phyloP scores from a whole-genome alignment of 1,140 invertebrate genomes.

The Sinonovacula constricta region DNA sequence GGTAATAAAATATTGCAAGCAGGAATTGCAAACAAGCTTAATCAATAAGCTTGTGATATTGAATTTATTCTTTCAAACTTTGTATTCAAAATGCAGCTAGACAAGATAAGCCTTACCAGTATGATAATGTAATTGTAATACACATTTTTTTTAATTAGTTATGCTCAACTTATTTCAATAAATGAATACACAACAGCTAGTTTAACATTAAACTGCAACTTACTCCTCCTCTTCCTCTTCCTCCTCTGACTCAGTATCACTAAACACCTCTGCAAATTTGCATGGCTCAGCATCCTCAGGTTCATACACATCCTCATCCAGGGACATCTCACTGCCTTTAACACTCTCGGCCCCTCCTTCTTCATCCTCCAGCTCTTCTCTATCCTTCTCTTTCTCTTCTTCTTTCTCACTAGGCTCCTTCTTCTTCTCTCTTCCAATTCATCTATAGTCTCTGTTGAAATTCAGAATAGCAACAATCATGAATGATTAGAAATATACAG shows the following conservation, averaged over 20 bases:
- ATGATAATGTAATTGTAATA: too few species aligned
- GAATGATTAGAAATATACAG: too few species aligned
- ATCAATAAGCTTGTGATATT: too few species aligned
- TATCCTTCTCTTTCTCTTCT: conserved; percentile 50
- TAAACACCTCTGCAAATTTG: conserved; percentile 64
- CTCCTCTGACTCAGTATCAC: conserved; percentile 65
- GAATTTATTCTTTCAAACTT: too few species aligned
- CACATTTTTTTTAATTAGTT: too few species aligned
- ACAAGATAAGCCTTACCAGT: too few species aligned
- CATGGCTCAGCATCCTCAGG: conserved; percentile 54
- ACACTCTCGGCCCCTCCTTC: conserved; percentile 34
- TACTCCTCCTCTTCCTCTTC: conserved; percentile 59
- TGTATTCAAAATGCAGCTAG: too few species aligned
- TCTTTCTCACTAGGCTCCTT: conserved; percentile 18
- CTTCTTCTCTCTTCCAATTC: conserved; percentile 45
- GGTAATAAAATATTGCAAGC: too few species aligned
- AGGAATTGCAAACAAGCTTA: too few species aligned
- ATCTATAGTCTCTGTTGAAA: conserved; percentile 45
- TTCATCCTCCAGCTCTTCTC: conserved; percentile 50
- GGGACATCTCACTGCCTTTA: conserved; percentile 48
- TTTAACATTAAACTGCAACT: background rate
- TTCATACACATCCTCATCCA: conserved; percentile 58
- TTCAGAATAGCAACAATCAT: too few species aligned
- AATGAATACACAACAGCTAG: background rate
- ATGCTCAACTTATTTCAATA: conserved; percentile 1